Evolutionary conservation across 2,113 vertebrate species (phyloP), one percentile per base, ranked within the genome.

Genomic region (Ptychochromis oligacanthus): DNA sequence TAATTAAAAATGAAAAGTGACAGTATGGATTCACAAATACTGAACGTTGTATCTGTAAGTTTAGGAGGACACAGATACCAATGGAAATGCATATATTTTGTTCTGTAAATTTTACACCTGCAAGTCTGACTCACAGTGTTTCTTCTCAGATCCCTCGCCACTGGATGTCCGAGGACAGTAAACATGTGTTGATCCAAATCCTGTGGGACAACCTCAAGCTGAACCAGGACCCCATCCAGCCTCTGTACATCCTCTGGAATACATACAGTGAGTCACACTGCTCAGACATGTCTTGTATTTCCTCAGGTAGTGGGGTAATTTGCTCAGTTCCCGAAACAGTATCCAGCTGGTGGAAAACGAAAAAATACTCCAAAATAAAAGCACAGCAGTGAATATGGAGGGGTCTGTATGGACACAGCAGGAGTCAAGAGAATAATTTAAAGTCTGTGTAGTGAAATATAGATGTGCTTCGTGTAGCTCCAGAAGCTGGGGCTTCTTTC

Each of bases 161-260:
- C 89, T 97, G 96, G 92, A 96, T 98, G 95, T 98, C 97, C 17
- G 97, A 98, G 92, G 98, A 99, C 93, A 99, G 98, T 86, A 99
- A 99, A 93, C 96, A 99, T 0, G 98, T 99, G 83, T 91, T 99
- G 82, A 97, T 99, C 92, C 98, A 99, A 93, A 98, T 99, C 93
- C 93, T 99, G 3, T 99, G 98, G 98, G 98, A 99, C 95, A 99
- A 99, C 12, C 97, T 98, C 90, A 99, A 98, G 87, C 93, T 99
- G 83, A 98, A 99, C 87, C 97, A 98, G 94, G 98, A 99, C 85
- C 97, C 96, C 0, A 92, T 97, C 36, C 97, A 97, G 79, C 98
- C 98, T 7, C 94, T 99, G 38, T 99, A 99, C 93, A 97, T 98
- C 92, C 94, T 99, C 65, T 99, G 98, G 98, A 99, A 98, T 81